Evolutionary conservation across 2,797 vertebrate genomes (phyloP).

Genomic region (Karalla daura): DNA sequence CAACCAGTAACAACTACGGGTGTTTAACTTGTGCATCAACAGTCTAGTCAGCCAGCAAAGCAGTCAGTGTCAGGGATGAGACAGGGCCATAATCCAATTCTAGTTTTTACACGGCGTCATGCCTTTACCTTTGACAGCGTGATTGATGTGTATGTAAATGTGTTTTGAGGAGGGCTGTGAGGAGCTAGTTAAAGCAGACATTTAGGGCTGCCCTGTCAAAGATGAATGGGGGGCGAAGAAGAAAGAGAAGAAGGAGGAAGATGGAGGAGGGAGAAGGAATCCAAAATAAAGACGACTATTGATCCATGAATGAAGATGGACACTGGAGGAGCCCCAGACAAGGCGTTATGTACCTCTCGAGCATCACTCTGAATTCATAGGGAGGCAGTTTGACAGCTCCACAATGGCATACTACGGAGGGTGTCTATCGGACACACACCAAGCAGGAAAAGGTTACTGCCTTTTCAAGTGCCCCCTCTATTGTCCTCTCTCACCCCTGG

Average conservation of each 20-base stretch:
- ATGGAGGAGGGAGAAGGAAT: conserved; percentile 55
- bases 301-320: conserved; percentile 82
- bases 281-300: conserved; percentile 85
- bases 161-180: conserved; percentile 81
- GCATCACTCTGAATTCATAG: conserved; percentile 78
- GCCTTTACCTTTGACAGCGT: conserved; percentile 81
- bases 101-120: conserved; percentile 80
- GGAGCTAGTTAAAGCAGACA: conserved; percentile 82
- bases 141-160: conserved; percentile 85
- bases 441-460: conserved; percentile 76
- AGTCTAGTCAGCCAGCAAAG: conserved; percentile 74
- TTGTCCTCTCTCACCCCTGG: conserved; percentile 58
- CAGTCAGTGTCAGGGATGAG: conserved; percentile 78
- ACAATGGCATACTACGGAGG: conserved; percentile 77
- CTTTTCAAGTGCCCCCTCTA: conserved; percentile 76
- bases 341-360: conserved; percentile 76
- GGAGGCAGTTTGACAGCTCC: conserved; percentile 78
- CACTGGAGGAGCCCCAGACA: conserved; percentile 69
- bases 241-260: conserved; percentile 41
- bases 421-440: conserved; percentile 74
- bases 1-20: conserved; percentile 66
- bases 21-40: conserved; percentile 76
- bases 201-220: conserved; percentile 76
- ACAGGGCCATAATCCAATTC: conserved; percentile 84
- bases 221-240: conserved; percentile 58